A percentile compares a stretch with the other conserved stretches of the same genome.
phyloP scores from a whole-genome alignment of 2,888 invertebrate genomes.

The Stenurella melanura region DNA sequence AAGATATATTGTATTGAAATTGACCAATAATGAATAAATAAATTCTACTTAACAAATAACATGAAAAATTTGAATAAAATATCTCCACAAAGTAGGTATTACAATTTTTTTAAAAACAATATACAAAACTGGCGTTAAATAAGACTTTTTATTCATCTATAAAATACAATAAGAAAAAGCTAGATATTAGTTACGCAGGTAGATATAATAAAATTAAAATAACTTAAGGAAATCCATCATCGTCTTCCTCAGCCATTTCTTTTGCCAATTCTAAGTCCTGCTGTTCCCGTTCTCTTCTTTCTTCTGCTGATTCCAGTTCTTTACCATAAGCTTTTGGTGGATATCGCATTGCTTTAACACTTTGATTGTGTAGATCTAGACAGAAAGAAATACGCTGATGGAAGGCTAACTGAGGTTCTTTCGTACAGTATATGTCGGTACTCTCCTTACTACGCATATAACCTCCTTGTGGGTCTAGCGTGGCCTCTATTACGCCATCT shows the following conservation, averaged over 20 bases:
- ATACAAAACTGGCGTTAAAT: conserved; percentile 19
- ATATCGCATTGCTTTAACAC: conserved; percentile 99
- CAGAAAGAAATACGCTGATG: conserved; percentile 98
- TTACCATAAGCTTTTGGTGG: conserved; percentile 99
- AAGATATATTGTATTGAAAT: too few species aligned
- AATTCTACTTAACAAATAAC: too few species aligned
- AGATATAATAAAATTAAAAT: conserved; percentile 37
- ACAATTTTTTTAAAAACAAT: too few species aligned
- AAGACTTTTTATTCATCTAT: conserved; percentile 36
- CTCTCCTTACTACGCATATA: conserved; percentile 99
- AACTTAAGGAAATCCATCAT: conserved; percentile 85
- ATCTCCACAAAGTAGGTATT: too few species aligned
- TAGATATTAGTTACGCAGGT: conserved; percentile 22
- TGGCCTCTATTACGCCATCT: conserved; percentile 99
- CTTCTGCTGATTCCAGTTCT: conserved; percentile 97
- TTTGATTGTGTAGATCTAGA: conserved; percentile 97
- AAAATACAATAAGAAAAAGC: conserved; percentile 38
- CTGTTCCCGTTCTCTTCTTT: conserved; percentile 95
- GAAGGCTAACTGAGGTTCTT: conserved; percentile 96
- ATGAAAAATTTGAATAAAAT: too few species aligned
- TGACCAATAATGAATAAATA: too few species aligned
- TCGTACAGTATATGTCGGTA: conserved; percentile 96
- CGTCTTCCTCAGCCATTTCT: conserved; percentile 99
- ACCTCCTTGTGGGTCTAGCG: conserved; percentile 94
- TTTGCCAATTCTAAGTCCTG: conserved; percentile 99